Conservation (phyloP, 2,888 invertebrate genomes). For the Aporophyla lueneburgensis region DNA sequence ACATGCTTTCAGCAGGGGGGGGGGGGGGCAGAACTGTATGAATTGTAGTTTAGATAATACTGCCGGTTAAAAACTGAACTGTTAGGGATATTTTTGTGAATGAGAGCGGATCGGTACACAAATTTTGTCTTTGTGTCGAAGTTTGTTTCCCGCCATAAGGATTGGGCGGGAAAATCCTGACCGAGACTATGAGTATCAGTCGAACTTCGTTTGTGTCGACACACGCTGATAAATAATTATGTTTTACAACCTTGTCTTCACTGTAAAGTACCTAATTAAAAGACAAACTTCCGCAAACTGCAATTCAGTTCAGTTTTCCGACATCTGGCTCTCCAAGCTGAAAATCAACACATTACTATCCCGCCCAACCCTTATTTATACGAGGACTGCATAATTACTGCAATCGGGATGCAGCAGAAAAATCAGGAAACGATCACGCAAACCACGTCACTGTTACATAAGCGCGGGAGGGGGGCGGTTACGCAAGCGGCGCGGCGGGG, state of each 20-base stretch:
- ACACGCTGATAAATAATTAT: neutral
- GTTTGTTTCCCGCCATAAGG: slow-evolving; percentile 44
- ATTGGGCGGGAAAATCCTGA: slow-evolving; percentile 45
- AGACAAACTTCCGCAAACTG: slow-evolving; percentile 1
- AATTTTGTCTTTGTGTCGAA: slow-evolving; percentile 2
- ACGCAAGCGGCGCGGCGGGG: slow-evolving; percentile 79
- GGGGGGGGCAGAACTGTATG: slow-evolving; percentile 30
- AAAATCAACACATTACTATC: slow-evolving; percentile 18
- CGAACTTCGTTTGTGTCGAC: neutral
- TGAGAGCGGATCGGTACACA: no score
- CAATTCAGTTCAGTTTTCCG: slow-evolving; percentile 12
- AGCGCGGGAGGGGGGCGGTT: slow-evolving; percentile 81
- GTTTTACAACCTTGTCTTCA: neutral
- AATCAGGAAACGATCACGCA: slow-evolving; percentile 83
- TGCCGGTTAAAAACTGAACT: slow-evolving; percentile 9
- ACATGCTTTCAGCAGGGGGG: slow-evolving; percentile 49
- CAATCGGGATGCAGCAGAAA: slow-evolving; percentile 69
- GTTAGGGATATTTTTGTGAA: neutral
- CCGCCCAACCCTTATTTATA: slow-evolving; percentile 40
- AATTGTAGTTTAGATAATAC: slow-evolving; percentile 31
- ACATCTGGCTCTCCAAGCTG: neutral
- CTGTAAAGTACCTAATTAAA: slow-evolving; percentile 21
- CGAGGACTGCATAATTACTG: slow-evolving; percentile 62
- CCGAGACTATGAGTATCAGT: no score
- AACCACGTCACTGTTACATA: slow-evolving; percentile 87